Base-by-base conservation (phyloP, 2,113 vertebrate genomes). In the Donacobius atricapilla region DNA sequence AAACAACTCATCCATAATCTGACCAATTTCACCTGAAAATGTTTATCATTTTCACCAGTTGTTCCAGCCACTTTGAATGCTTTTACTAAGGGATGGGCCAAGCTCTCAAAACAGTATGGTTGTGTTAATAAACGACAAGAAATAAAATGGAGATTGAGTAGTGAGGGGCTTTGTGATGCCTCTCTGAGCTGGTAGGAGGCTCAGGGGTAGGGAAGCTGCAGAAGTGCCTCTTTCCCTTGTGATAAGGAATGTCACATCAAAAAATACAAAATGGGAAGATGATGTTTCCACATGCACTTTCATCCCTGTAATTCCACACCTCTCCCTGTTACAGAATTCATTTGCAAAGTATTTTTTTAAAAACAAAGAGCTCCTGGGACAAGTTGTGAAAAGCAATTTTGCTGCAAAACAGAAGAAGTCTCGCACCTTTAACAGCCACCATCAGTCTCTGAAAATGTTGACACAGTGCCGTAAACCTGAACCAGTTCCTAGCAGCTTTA, bases 1-100 rank as follows among this genome's bases (percentile, higher is more conserved):
- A 93, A 95, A 89, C 94, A 94, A 51, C 48, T 88, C 72, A n/a
- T 56, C 79, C 75, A 73, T 56, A 85, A 81, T 94, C 78, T 73
- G 63, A 95, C 86, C 75, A 65, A 61, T 78, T 50, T 63, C 61
- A 79, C 50, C 48, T 91, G 84, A 90, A 96, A 77, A 80, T 31
- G 10, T 85, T 79, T 31, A 17, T 71, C 31, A 18, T 80, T 83
- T 75, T 75, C 31, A 69, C 66, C 45, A 90, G 87, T 93, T 66
- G 65, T 92, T 91, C 86, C 86, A 90, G 7, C 45, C 72, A 24
- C 75, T 90, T 84, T 45, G 25, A 54, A 47, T 84, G 44, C n/a
- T 72, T 66, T 65, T 58, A 17, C 44, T 66, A 24, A 75, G 64
- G 76, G 39, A 63, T 78, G 56, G 58, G 25, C 71, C 12, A 22